phyloP scores from a whole-genome alignment of 2,797 vertebrate genomes.

The Psittacula echo region DNA sequence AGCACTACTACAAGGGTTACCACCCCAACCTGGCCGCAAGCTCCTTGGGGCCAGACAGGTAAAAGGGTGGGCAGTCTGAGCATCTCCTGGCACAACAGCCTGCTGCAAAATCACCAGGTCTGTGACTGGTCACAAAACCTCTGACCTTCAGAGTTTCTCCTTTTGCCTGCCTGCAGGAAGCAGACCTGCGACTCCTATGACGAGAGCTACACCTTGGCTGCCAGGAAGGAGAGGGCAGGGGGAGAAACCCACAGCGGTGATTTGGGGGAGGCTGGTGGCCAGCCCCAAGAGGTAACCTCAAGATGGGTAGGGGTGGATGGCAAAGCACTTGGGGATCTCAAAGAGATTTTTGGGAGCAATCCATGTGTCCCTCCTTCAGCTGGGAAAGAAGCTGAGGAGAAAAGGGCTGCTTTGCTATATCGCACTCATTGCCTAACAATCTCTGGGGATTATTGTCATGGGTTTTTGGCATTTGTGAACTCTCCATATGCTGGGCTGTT shows the following conservation, averaged over 20 bases:
- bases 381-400: background rate
- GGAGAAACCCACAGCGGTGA: background rate
- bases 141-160: background rate
- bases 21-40: constrained; percentile 5
- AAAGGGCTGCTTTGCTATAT: background rate
- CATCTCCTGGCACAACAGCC: background rate
- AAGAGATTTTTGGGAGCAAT: background rate
- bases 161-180: constrained; percentile 48
- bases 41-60: constrained; percentile 35
- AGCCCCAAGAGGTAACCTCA: constrained; percentile 62
- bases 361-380: background rate
- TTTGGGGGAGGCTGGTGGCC: background rate
- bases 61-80: constrained; percentile 9
- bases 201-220: background rate
- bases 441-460: background rate
- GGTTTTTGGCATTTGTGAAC: background rate
- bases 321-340: background rate
- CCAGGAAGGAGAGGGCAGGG: background rate
- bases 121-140: background rate
- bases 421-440: background rate
- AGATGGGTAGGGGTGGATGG: background rate
- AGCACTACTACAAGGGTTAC: constrained; percentile 55
- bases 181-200: background rate
- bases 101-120: accelerated
- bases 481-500: background rate